phyloP scores from a whole-genome alignment of 2,113 vertebrate species.

The Phylloscopus trochiloides region DNA sequence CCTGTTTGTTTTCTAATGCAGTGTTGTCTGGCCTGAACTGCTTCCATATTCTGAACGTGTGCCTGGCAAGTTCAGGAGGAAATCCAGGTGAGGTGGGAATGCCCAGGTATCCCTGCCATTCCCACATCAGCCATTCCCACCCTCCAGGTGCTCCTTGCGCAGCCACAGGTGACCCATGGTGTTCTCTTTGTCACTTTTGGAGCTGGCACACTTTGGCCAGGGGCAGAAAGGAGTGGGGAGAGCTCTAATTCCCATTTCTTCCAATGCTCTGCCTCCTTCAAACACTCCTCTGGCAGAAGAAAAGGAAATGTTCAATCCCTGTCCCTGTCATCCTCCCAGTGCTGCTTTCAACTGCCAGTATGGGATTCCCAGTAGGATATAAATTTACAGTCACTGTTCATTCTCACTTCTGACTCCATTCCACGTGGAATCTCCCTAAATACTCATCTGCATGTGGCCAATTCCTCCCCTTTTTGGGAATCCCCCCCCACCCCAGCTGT shows the following conservation, averaged over 20 bases:
- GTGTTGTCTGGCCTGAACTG: neutral
- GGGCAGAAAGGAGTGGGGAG: neutral
- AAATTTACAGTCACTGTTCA: neutral
- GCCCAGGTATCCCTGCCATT: neutral
- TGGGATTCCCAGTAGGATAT: neutral
- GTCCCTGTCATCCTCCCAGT: neutral
- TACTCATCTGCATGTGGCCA: neutral
- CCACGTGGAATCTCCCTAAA: neutral
- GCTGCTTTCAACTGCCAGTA: neutral
- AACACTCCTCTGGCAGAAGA: neutral
- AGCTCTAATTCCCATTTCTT: neutral
- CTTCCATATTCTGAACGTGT: neutral
- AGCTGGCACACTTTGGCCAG: neutral
- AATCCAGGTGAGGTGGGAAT: neutral
- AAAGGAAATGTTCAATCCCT: neutral
- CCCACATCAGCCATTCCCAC: neutral
- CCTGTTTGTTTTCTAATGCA: neutral
- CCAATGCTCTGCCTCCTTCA: neutral
- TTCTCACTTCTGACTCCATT: neutral
- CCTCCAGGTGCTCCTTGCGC: neutral
- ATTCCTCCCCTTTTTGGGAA: neutral
- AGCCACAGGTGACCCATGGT: fast-evolving
- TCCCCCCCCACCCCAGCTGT: neutral
- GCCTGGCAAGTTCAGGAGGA: neutral
- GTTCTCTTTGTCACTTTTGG: neutral